Percentiles rank a stretch among this genome's conserved stretches.
These are phyloP conservation scores for Zootermopsis nevadensis DNA, from an alignment of 2,888 invertebrate genomes.

Conservation along the genomic window DNA sequence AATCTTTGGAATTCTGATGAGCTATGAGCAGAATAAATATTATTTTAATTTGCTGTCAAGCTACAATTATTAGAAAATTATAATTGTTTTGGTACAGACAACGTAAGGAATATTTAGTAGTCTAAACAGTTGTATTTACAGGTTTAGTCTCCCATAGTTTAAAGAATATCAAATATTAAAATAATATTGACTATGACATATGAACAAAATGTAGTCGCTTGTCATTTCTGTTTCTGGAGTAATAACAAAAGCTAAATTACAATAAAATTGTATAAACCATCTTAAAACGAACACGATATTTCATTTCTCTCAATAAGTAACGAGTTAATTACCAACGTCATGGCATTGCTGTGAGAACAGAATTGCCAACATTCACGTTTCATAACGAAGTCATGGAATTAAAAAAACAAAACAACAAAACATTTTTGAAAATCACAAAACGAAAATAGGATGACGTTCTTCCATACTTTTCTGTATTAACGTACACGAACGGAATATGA, in stretches of 20 bases:
- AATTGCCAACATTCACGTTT: neutral
- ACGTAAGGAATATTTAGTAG: no score
- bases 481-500: neutral
- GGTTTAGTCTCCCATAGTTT: neutral
- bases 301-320: constrained; percentile 21
- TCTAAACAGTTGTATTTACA: neutral
- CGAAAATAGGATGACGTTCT: neutral
- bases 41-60: no score
- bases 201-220: no score
- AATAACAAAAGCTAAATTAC: neutral
- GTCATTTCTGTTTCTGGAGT: no score
- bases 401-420: constrained; percentile 1
- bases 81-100: no score
- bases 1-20: no score
- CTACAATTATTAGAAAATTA: no score
- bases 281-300: constrained; percentile 5
- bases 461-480: constrained; percentile 4
- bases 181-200: no score
- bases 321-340: neutral
- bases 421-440: neutral
- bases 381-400: constrained; percentile 9
- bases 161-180: no score
- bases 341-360: neutral
- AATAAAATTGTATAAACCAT: constrained; percentile 11
- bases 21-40: no score